Evolutionary conservation across 2,888 invertebrate species (phyloP), one percentile per base, ranked within the genome.

Genomic region (Bhutanitis thaidina): DNA sequence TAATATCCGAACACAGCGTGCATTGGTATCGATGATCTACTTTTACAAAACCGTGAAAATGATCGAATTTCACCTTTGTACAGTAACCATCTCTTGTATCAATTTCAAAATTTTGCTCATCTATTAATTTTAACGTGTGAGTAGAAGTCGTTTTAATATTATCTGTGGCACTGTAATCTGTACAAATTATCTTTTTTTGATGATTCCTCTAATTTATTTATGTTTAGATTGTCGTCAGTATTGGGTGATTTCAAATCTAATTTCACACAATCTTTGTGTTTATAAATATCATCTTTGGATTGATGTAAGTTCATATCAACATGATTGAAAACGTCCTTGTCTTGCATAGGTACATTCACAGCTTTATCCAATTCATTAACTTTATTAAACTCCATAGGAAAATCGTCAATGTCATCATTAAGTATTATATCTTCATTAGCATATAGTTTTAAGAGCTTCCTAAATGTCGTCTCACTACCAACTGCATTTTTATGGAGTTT

Each of bases 31-130:
- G 12, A 9, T 35, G 27, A 1, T 7, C 40, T 0, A 27, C 10
- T 12, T 48, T 20, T n/a, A 34, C 39, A n/a, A 48, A 25, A 16
- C 40, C 34, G 34, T 48, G 48, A 32, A 34, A 48, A 15, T 35
- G 25, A 12, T 41, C 4, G 1, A 34, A 34, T 1, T 35, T 15
- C 10, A 48, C 48, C 3, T 29, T 48, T 10, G 40, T 15, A 7
- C 14, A 10, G 15, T n/a, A 15, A 7, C 34, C 40, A 9, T 34
- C 39, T 40, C 30, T 37, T 9, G 37, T 46, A 8, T 38, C 14
- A 3, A 46, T 38, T 1, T 30, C 4, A n/a, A 30, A 46, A 38
- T 46, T 12, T 5, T 20, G 14, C 20, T 7, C 7, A 20, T 46
- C 46, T 1, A 32, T 20, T 13, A 10, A 7, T 32, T 13, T 30